Evolutionary conservation across 1,140 invertebrate genomes (phyloP).

Genomic region (Homalodisca vitripennis): DNA sequence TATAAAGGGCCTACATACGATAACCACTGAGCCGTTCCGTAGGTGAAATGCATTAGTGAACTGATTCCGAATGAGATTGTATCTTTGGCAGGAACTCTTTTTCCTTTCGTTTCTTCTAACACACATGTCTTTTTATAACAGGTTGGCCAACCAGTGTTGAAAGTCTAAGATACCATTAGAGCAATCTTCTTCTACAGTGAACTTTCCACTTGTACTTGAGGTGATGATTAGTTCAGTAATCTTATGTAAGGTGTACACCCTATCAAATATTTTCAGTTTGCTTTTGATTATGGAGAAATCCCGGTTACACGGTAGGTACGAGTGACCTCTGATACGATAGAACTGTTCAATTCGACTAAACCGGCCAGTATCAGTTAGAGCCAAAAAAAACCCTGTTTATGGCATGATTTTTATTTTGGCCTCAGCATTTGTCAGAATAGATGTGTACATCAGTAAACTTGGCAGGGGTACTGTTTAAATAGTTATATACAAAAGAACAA

Average conservation of each 20-base stretch:
- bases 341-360: slow-evolving; percentile 35
- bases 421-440: slow-evolving; percentile 27
- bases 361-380: slow-evolving; percentile 24
- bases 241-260: slow-evolving; percentile 3
- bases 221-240: slow-evolving; percentile 7
- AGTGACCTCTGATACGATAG: slow-evolving; percentile 35
- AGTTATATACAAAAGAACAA: slow-evolving; percentile 36
- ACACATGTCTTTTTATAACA: slow-evolving; percentile 33
- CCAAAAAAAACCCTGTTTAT: slow-evolving; percentile 28
- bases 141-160: slow-evolving; percentile 33
- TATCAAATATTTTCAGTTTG: slow-evolving; percentile 13
- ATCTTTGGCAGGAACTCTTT: slow-evolving; percentile 6
- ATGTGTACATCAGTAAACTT: neutral
- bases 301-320: slow-evolving; percentile 29
- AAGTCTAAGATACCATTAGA: slow-evolving; percentile 23
- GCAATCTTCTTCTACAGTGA: neutral
- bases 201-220: neutral
- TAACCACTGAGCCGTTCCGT: slow-evolving; percentile 8
- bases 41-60: slow-evolving; percentile 24
- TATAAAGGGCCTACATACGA: slow-evolving; percentile 10
- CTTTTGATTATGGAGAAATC: slow-evolving; percentile 27
- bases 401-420: slow-evolving; percentile 37
- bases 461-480: slow-evolving; percentile 11
- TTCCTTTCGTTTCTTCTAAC: slow-evolving; percentile 29
- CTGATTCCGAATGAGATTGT: slow-evolving; percentile 31